Base-by-base conservation (phyloP, 2,797 vertebrate genomes). In the Chloroceryle inda region DNA sequence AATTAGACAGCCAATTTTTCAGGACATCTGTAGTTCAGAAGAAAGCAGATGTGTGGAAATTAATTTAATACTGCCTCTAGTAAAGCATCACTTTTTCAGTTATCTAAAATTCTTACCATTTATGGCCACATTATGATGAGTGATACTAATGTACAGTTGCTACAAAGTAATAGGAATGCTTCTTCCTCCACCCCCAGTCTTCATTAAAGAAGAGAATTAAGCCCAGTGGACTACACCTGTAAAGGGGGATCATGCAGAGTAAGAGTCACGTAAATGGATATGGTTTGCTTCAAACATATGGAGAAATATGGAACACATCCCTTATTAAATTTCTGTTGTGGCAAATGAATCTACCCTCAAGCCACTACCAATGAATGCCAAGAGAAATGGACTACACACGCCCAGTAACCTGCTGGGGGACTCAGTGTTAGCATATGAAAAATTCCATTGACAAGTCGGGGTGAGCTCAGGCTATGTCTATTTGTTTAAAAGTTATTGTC, bases 11-110 rank as follows among this genome's bases (percentile, higher is more conserved):
- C 11, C 66, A 73, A 45, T 52, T 67, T 78, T 94, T 94, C 90
- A 96, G 89, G 83, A 90, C 91, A 71, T 90, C 91, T 90, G 88
- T 79, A 94, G 47, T 88, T 94, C 63, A 87, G 77, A 91, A 94
- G 52, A 81, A 85, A 82, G 69, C 89, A 94, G 63, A 91, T 97
- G 85, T 66, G 76, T 90, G 85, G 63, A 96, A 88, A 73, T 91
- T 88, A 95, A 92, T 94, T 92, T 93, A 94, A 94, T 95, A 88
- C 8, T 64, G 89, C 49, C 64, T 90, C 82, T 97, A 88, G 93
- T 92, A 96, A 94, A 92, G 29, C 59, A 85, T 95, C 73, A 61
- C 56, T 92, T 94, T 81, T 79, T 84, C 67, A 94, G 74, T 96
- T 89, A 78, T 75, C 93, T 79, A 64, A 92, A 95, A 61, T 76